Base-by-base conservation (phyloP, 2,888 invertebrate species). In the Craniophora ligustri region DNA sequence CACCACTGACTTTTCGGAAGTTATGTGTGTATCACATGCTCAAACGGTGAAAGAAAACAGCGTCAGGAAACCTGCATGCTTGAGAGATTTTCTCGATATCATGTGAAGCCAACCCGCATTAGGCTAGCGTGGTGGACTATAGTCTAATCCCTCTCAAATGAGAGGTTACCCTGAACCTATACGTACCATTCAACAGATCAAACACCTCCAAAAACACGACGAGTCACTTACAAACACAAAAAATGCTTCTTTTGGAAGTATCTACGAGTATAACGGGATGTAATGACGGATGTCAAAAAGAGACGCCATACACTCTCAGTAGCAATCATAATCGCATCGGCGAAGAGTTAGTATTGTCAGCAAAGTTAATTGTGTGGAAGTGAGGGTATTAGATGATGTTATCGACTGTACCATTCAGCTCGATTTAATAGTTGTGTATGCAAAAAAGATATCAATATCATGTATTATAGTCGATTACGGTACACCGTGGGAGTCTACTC, bases 301-400 rank as follows among this genome's bases (percentile, higher is more conserved):
- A 34, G 35, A 55, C n/a, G n/a, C n/a, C n/a, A n/a, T n/a, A n/a
- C n/a, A n/a, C n/a, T 38, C 36, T 8, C 21, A 19, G 36, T 11
- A 34, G 53, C 67, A 69, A 72, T 72, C 67, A 69, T 54, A 69
- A 60, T 58, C 69, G 45, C 63, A 69, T 72, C 55, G 62, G 41
- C 32, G 40, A 40, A 21, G 26, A 59, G 18, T 13, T 18, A 15
- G 42, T 55, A 61, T 55, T 69, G 67, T 69, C 59, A 67, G 56
- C 41, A 1, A 7, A 69, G 40, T 56, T 72, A 62, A 72, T 72
- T 64, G 72, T 16, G 16, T 60, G 67, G 59, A 71, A 66, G 54
- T 62, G 15, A 39, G 26, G 7, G 31, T 56, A 16, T 36, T 48
- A 34, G 15, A 15, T 26, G 63, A 69, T 68, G 44, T 39, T 55